These are phyloP conservation scores for Liolophura sinensis DNA, from an alignment of 1,140 invertebrate species.

Conservation along the genomic window DNA sequence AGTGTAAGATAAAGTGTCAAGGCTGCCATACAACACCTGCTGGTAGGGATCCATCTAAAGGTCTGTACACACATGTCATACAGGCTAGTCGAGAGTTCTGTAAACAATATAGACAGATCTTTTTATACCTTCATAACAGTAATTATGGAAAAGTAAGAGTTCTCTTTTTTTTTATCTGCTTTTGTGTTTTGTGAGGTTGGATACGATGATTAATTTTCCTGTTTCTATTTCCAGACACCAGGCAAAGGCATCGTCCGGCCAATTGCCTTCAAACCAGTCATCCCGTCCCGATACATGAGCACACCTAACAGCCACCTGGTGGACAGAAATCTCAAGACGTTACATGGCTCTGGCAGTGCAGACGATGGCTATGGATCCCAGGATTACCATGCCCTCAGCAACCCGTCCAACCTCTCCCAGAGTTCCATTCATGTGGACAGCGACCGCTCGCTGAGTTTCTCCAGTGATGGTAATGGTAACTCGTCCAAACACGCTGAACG, in stretches of 20 bases:
- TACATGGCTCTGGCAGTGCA: conserved; percentile 2
- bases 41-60: no score
- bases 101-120: no score
- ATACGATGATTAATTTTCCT: conserved; percentile 7
- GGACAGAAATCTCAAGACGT: background rate
- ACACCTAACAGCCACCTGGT: no score
- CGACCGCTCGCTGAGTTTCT: conserved; percentile 37
- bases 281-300: conserved; percentile 11
- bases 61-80: no score
- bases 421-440: conserved; percentile 28
- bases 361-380: conserved; percentile 40
- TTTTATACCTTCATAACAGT: no score
- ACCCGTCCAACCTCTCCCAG: background rate
- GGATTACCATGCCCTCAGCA: conserved; percentile 20
- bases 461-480: conserved; percentile 31
- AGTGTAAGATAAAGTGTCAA: no score
- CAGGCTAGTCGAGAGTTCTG: no score
- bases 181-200: no score
- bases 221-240: conserved; percentile 44
- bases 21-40: no score
- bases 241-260: conserved; percentile 72
- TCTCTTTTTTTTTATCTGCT: no score
- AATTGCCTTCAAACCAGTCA: conserved; percentile 74
- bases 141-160: no score
- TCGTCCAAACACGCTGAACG: conserved; percentile 17